Evolutionary conservation across 2,113 vertebrate species (phyloP).

Genomic region (Syngnathus floridae): DNA sequence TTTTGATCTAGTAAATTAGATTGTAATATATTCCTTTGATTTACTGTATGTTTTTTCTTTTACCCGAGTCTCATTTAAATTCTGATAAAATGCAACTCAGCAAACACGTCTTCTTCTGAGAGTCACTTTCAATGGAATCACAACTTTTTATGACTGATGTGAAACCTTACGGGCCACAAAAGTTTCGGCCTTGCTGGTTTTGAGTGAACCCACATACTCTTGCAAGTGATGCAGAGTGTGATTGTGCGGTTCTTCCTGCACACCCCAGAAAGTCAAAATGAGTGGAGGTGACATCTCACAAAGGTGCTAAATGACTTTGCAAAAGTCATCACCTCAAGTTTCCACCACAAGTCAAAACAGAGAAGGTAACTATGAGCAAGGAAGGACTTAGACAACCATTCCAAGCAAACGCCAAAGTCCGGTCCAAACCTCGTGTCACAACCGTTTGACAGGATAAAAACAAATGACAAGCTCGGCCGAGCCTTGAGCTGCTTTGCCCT

Average conservation of each 20-base stretch:
- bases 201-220: conserved; percentile 9
- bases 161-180: background rate
- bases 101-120: conserved; percentile 52
- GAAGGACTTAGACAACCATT: background rate
- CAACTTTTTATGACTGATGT: background rate
- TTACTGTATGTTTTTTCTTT: conserved; percentile 38
- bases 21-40: conserved; percentile 72
- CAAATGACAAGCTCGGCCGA: conserved; percentile 31
- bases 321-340: conserved; percentile 45
- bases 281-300: conserved; percentile 21
- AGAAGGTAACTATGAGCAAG: background rate
- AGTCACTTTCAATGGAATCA: background rate
- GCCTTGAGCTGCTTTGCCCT: conserved; percentile 65
- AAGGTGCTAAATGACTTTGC: conserved; percentile 53
- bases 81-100: conserved; percentile 61
- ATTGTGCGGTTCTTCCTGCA: conserved; percentile 45
- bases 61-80: conserved; percentile 54
- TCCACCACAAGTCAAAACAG: conserved; percentile 35
- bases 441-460: conserved; percentile 28
- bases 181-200: conserved; percentile 1
- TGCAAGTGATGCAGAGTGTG: conserved; percentile 22
- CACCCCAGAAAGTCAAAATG: conserved; percentile 35
- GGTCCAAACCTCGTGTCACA: background rate
- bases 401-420: background rate
- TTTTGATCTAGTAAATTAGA: conserved; percentile 71